A percentile compares a stretch with the other conserved stretches of the same genome.
phyloP scores from a whole-genome alignment of 2,797 vertebrate genomes.

The Poecilia picta region DNA sequence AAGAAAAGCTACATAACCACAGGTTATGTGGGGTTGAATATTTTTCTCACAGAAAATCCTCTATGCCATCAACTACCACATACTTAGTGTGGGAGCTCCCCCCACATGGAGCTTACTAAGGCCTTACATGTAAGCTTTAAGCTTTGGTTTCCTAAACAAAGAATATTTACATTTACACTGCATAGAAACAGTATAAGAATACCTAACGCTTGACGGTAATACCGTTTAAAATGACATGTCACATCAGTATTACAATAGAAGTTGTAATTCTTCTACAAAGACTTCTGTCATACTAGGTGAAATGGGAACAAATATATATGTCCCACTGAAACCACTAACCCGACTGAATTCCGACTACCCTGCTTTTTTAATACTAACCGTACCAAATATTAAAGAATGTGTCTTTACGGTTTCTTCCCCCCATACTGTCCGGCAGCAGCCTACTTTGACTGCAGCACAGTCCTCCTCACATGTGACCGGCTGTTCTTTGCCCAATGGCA shows the following conservation, averaged over 20 bases:
- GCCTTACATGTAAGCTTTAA: neutral
- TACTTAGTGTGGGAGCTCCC: neutral
- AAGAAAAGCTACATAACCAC: neutral
- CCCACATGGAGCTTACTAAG: neutral
- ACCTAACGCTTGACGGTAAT: neutral
- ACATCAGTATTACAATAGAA: constrained; percentile 4
- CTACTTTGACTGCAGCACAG: constrained; percentile 31
- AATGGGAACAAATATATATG: neutral
- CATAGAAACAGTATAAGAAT: neutral
- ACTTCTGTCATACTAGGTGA: neutral
- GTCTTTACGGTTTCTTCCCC: neutral
- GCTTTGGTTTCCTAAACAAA: neutral
- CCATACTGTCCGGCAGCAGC: neutral
- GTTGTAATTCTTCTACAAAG: constrained; percentile 19
- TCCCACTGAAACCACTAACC: neutral
- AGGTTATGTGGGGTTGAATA: neutral
- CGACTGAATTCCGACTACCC: neutral
- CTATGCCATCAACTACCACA: neutral
- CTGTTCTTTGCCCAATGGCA: constrained; percentile 23
- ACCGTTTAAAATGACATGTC: neutral
- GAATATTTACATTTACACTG: neutral
- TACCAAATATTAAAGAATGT: neutral
- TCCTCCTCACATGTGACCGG: constrained; percentile 23
- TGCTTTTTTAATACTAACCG: neutral
- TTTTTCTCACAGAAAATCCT: constrained; percentile 4